Evolutionary conservation across 2,888 invertebrate genomes (phyloP).

Genomic region (Catocala sponsa): DNA sequence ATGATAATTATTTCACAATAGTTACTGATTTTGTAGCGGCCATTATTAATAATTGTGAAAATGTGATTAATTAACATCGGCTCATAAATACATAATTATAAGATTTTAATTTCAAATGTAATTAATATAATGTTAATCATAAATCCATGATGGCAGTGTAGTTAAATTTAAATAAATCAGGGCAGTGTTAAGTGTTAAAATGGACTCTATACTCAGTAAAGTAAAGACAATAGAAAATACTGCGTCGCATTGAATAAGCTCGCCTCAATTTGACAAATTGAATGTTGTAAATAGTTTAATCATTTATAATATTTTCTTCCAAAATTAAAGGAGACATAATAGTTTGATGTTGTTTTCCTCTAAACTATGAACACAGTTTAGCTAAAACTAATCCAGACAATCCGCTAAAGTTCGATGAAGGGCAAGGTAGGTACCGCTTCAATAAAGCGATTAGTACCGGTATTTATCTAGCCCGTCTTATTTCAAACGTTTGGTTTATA

Average conservation of each 20-base stretch:
- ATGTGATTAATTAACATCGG: conserved; percentile 1
- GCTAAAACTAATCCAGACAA: too few relatives aligned
- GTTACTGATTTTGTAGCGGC: conserved; percentile 2
- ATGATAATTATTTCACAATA: conserved; percentile 1
- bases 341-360: conserved; percentile 41
- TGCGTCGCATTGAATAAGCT: not conserved
- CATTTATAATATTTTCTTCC: conserved; percentile 33
- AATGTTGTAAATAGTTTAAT: conserved; percentile 40
- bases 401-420: too few relatives aligned
- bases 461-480: too few relatives aligned
- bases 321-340: conserved; percentile 22
- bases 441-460: too few relatives aligned
- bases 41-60: conserved; percentile 1
- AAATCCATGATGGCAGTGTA: conserved; percentile 4
- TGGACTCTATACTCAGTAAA: not conserved
- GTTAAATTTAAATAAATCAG: conserved; percentile 13
- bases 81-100: conserved; percentile 2
- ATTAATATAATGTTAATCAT: conserved; percentile 7
- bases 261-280: not conserved
- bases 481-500: too few relatives aligned
- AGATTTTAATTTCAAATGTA: conserved; percentile 8
- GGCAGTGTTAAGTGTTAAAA: not conserved
- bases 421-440: too few relatives aligned
- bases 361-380: conserved; percentile 8
- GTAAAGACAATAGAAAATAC: not conserved